phyloP scores from a whole-genome alignment of 1,140 invertebrate genomes.

The Calosoma granatense region DNA sequence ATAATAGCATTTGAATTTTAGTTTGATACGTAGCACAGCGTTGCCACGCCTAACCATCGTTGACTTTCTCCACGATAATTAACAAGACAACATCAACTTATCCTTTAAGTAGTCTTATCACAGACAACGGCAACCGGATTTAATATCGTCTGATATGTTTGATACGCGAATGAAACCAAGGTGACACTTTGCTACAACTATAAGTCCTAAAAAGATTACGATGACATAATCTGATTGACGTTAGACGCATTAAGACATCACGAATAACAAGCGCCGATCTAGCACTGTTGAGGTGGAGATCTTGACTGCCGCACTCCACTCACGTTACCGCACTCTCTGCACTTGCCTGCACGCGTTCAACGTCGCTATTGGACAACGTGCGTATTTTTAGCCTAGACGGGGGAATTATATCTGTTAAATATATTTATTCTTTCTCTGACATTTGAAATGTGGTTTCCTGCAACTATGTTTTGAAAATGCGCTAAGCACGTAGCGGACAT shows the following conservation, averaged over 20 bases:
- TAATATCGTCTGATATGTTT: too few species aligned
- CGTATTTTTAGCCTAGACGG: not conserved
- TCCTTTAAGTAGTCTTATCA: too few species aligned
- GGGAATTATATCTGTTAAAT: conserved; percentile 8
- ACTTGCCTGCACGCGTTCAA: not conserved
- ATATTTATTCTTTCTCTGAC: conserved; percentile 6
- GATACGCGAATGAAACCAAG: not conserved
- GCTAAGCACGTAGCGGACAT: conserved; percentile 1
- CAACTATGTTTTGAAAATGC: conserved; percentile 1
- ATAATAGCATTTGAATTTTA: too few species aligned
- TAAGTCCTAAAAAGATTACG: conserved; percentile 4
- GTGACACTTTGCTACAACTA: not conserved
- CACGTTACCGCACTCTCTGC: too few species aligned
- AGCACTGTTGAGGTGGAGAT: too few species aligned
- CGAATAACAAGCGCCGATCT: too few species aligned
- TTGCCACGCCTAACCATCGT: too few species aligned
- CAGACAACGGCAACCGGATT: too few species aligned
- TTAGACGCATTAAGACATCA: not conserved
- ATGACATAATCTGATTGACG: conserved; percentile 5
- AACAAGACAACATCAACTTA: too few species aligned
- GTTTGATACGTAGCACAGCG: too few species aligned
- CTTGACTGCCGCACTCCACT: too few species aligned
- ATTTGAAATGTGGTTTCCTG: conserved; percentile 6
- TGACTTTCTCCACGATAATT: too few species aligned
- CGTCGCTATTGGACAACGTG: not conserved